Conservation (phyloP, 1,140 invertebrate genomes). For the Drosophila repleta region DNA sequence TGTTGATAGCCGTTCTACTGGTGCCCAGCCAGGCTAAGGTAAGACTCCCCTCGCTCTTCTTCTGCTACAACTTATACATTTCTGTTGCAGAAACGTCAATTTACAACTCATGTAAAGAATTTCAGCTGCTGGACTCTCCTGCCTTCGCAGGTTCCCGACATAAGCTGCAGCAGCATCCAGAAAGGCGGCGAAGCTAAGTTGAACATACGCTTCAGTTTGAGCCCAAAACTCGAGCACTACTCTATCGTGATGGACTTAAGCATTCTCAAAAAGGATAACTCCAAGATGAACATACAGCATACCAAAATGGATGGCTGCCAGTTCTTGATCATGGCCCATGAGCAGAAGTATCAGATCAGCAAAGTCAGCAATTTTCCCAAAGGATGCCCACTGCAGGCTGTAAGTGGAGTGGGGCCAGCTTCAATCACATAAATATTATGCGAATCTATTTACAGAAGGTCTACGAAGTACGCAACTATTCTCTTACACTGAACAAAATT, state of each 20-base stretch:
- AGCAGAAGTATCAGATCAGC: not conserved
- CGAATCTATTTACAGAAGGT: slow-evolving; percentile 1
- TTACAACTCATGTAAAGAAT: not conserved
- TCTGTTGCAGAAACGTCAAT: not conserved
- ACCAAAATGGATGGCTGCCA: slow-evolving; percentile 25
- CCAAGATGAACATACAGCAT: not conserved
- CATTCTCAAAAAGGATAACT: slow-evolving; percentile 8
- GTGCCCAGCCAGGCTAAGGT: too few species aligned
- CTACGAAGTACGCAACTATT: slow-evolving; percentile 34
- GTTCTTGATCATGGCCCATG: not conserved
- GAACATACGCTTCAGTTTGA: not conserved
- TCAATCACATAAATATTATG: too few species aligned
- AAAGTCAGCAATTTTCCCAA: slow-evolving; percentile 13
- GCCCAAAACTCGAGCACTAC: not conserved
- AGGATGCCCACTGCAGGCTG: slow-evolving; percentile 11
- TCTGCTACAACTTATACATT: too few species aligned
- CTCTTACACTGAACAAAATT: slow-evolving; percentile 18
- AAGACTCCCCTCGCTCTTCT: too few species aligned
- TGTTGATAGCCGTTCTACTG: too few species aligned
- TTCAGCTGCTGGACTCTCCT: slow-evolving; percentile 10
- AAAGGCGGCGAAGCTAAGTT: not conserved
- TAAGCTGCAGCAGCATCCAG: slow-evolving; percentile 3
- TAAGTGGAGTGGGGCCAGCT: not conserved
- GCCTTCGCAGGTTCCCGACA: not conserved
- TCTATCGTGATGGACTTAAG: not conserved